Evolutionary conservation across 2,888 invertebrate genomes (phyloP), one percentile per base, ranked within the genome.

Genomic region (Agriotes lineatus): DNA sequence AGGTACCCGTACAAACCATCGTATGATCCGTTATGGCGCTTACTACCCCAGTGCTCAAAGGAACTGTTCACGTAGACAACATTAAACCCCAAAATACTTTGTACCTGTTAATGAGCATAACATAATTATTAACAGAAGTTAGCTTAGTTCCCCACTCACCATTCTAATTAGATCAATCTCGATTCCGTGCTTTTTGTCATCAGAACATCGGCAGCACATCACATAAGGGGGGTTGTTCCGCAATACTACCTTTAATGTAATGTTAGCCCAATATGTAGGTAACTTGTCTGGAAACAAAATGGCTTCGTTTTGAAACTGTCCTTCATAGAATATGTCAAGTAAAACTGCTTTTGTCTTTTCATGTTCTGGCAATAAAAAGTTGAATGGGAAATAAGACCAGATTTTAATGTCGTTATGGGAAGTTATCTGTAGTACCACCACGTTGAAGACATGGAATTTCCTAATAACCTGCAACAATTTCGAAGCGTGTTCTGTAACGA

Each of bases 251-350:
- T n/a, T 57, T 7, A 65, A 16, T 9, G 19, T 48, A 9, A 19
- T 30, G 16, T 58, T 50, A 14, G 14, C 22, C 39, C 50, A 65
- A 18, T 9, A 9, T 12, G 12, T 10, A 7, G 65, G 65, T 4
- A 58, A 2, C 18, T 65, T 58, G 19, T 65, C 37, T 18, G 50
- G 58, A 50, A 65, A 65, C 10, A 65, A 58, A 25, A 58, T 10
- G 4, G 14, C 9, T 3, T 30, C 16, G 0, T 30, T 22, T n/a
- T 18, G 7, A 6, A 65, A 16, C 14, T 9, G 10, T 12, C 22
- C 37, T 18, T 57, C 9, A 18, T 25, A 0, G 16, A 33, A 65
- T 6, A 16, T 19, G 1, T 61, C 50, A 2, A 61, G 2, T 1
- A 25, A 9, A 14, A 18, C 57, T 5, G 16, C 10, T 18, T 12